These are phyloP conservation scores for Radopholus similis DNA, from an alignment of 1,140 invertebrate genomes.

Conservation along the genomic window DNA sequence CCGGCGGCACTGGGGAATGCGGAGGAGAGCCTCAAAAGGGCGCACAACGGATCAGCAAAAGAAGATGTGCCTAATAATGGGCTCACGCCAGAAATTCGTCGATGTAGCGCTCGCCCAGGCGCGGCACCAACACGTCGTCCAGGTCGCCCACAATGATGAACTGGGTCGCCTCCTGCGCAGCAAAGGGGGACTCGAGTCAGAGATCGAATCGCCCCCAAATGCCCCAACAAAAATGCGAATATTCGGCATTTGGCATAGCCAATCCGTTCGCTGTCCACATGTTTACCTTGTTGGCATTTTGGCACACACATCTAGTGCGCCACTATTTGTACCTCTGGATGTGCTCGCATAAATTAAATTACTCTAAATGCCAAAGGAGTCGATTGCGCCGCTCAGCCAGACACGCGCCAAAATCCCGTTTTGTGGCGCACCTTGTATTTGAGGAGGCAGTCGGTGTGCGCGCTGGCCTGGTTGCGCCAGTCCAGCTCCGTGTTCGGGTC, in stretches of 20 bases:
- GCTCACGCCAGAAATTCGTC: conserved; percentile 36
- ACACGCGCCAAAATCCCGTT: conserved; percentile 38
- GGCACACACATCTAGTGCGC: no score
- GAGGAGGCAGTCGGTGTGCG: conserved; percentile 53
- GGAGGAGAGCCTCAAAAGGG: background rate
- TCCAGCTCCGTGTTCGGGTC: conserved; percentile 51
- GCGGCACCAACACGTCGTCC: conserved; percentile 47
- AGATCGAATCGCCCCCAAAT: no score
- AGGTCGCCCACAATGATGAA: conserved; percentile 50
- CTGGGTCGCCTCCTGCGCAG: conserved; percentile 46
- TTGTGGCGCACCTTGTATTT: conserved; percentile 47
- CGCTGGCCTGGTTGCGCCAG: conserved; percentile 49
- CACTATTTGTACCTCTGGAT: no score
- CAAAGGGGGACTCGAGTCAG: background rate
- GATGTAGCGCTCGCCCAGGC: conserved; percentile 39
- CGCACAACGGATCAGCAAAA: no score
- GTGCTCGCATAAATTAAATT: no score
- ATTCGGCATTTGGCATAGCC: no score
- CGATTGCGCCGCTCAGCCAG: background rate
- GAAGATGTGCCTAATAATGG: background rate
- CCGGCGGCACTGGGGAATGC: conserved; percentile 33
- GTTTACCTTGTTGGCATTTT: no score
- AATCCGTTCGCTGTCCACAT: no score
- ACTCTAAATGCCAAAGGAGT: background rate
- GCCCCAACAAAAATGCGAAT: no score